Evolutionary conservation across 53 echinoderm and acorn worm genomes (phyloP).

Genomic region (Antedon mediterranea): DNA sequence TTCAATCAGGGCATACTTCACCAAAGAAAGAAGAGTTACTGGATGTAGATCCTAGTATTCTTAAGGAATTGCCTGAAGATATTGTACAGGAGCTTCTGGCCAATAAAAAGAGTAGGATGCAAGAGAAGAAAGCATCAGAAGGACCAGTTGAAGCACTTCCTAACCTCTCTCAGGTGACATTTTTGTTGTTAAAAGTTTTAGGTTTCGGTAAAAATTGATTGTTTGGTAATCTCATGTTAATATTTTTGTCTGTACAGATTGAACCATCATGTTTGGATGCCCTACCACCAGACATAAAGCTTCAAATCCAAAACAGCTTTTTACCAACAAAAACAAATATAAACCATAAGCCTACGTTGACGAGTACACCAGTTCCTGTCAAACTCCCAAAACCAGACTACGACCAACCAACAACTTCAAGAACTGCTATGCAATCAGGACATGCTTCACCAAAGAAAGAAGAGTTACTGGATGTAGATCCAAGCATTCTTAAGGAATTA

Average conservation of each 20-base stretch:
- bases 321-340: neutral
- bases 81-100: conserved; percentile 56
- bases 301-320: conserved; percentile 40
- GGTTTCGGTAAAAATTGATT: too few relatives aligned
- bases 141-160: conserved; percentile 50
- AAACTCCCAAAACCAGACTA: neutral
- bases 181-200: too few relatives aligned
- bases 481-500: conserved; percentile 37
- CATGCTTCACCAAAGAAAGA: conserved; percentile 4
- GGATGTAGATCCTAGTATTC: conserved; percentile 39
- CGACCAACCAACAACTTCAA: neutral
- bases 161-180: too few relatives aligned
- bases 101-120: conserved; percentile 4
- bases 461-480: conserved; percentile 25
- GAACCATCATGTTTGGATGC: conserved; percentile 61
- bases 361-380: neutral
- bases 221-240: too few relatives aligned
- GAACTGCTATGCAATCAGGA: neutral
- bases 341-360: neutral
- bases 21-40: neutral
- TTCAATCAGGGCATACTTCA: neutral
- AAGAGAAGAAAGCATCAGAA: neutral
- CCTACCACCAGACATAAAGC: conserved; percentile 44
- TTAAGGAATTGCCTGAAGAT: conserved; percentile 50
- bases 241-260: too few relatives aligned